Percentiles rank a stretch among this genome's conserved stretches.
Conservation (phyloP, 2,888 invertebrate genomes). For the Meiosimyza platycephala region DNA sequence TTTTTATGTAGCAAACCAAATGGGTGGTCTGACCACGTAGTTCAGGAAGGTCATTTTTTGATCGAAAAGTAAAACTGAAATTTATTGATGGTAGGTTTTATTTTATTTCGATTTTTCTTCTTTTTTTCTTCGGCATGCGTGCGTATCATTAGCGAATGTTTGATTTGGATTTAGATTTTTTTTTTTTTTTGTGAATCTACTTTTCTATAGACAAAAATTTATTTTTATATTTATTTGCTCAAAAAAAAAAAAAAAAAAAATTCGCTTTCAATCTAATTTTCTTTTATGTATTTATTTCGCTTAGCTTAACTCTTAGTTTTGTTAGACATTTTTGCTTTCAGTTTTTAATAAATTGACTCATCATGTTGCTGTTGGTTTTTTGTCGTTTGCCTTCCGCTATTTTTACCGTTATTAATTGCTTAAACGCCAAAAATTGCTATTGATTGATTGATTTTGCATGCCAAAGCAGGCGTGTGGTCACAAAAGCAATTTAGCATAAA, state of each 20-base stretch:
- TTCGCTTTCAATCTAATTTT: no score
- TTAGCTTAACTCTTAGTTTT: neutral
- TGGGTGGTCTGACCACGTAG: neutral
- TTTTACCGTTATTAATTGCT: slow-evolving; percentile 44
- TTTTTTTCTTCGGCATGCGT: no score
- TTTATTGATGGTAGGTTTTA: no score
- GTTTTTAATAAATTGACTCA: slow-evolving; percentile 7
- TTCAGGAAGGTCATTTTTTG: no score
- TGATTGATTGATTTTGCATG: slow-evolving; percentile 42
- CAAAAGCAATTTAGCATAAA: neutral
- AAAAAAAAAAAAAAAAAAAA: no score
- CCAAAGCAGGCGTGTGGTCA: neutral
- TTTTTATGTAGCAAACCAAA: neutral
- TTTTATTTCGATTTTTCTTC: no score
- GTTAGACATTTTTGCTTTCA: neutral
- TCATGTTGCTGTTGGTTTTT: neutral
- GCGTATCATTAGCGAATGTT: no score
- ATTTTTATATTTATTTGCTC: no score
- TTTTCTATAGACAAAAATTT: no score
- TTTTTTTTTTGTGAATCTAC: no score
- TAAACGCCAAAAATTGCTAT: slow-evolving; percentile 45
- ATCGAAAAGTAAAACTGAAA: no score
- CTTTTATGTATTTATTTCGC: neutral
- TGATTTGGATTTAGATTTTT: no score
- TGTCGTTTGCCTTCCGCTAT: neutral